These are phyloP conservation scores for Macrobrachium rosenbergii DNA, from an alignment of 1,140 invertebrate species.

Conservation along the genomic window DNA sequence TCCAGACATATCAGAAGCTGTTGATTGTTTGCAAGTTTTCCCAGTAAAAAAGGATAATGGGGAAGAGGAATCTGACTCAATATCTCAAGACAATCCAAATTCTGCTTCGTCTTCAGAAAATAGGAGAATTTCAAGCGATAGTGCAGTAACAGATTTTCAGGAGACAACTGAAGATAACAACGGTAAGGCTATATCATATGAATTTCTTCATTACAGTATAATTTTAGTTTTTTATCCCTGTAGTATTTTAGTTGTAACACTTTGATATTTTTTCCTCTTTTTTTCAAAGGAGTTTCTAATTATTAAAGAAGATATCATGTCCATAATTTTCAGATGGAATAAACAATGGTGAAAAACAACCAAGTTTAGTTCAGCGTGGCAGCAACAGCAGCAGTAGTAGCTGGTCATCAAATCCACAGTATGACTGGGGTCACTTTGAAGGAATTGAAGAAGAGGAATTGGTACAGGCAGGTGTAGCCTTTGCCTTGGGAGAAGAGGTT, in stretches of 20 bases:
- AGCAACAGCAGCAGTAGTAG: constrained; percentile 44
- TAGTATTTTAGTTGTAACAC: too few relatives aligned
- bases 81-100: neutral
- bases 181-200: neutral
- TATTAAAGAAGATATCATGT: neutral
- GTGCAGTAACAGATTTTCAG: too few relatives aligned
- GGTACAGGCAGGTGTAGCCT: constrained; percentile 37
- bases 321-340: neutral
- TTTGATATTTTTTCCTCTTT: too few relatives aligned
- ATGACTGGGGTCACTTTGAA: constrained; percentile 37
- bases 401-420: constrained; percentile 16
- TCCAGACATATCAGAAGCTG: constrained; percentile 38
- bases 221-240: neutral
- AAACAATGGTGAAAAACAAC: neutral
- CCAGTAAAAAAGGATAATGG: constrained; percentile 4
- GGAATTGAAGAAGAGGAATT: constrained; percentile 56
- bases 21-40: constrained; percentile 57
- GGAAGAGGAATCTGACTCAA: neutral
- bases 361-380: too few relatives aligned
- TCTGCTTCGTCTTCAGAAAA: neutral
- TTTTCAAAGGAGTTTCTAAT: too few relatives aligned
- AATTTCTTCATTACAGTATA: neutral
- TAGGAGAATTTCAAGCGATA: neutral
- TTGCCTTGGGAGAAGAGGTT: constrained; percentile 8
- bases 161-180: too few relatives aligned